Evolutionary conservation across 2,888 invertebrate species (phyloP), one percentile per base, ranked within the genome.

Genomic region (Chelonus formosanus): DNA sequence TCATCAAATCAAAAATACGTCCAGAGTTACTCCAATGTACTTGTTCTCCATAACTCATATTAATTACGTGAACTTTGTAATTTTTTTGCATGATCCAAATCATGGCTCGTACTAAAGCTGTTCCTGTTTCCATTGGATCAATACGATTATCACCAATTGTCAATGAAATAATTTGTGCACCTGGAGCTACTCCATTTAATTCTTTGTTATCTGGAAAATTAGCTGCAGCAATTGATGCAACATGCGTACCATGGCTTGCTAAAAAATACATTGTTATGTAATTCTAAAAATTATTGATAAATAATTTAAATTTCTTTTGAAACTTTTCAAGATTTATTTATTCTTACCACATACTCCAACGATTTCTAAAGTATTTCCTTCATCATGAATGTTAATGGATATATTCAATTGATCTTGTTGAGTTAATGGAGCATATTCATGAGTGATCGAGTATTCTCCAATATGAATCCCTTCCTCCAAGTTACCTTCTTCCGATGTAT

Each of bases 11-110:
- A 54, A 95, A 93, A 67, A 96, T 87, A 61, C 97, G 92, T 7
- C 98, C 97, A 5, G 92, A 86, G 83, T 95, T 92, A 3, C 94
- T 90, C 93, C 96, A 96, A 83, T 96, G 93, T 0, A 95, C 90
- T 76, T 94, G 95, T 85, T 98, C 98, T 0, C 98, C 98, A 77
- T 98, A 99, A 80, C 97, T 98, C 95, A 97, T 98, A 84, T 99
- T 99, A 73, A 98, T 94, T 0, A 98, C 91, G 80, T 98, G 94
- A 59, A 95, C 87, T 75, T 88, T 88, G 77, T 92, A 90, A 64
- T 81, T 80, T 44, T 80, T 82, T 62, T 84, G 81, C 92, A 95
- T 95, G 45, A 95, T 87, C 83, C 92, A 91, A 74, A 94, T 92
- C 87, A 97, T 97, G 5, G 97, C 97, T 70, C 98, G 87, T 1